Evolutionary conservation across 2,888 invertebrate genomes (phyloP).

Genomic region (Panopea generosa): DNA sequence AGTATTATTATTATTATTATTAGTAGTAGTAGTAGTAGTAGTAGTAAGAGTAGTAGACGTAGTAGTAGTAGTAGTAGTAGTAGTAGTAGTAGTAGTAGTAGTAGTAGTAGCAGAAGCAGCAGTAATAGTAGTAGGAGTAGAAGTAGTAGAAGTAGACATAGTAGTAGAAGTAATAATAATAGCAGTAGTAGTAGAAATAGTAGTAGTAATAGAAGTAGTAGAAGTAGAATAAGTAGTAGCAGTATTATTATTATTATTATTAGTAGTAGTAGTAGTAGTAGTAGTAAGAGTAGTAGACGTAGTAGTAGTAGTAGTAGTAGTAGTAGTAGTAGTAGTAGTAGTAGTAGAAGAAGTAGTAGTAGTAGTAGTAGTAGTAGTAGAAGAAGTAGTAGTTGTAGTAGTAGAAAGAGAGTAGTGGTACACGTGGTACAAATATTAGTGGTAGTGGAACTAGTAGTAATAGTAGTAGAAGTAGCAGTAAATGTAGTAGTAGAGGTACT

Average conservation of each 20-base stretch:
- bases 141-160: conserved; percentile 28
- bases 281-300: conserved; percentile 37
- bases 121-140: conserved; percentile 18
- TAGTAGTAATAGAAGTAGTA: conserved; percentile 10
- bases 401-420: conserved; percentile 25
- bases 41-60: conserved; percentile 30
- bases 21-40: conserved; percentile 31
- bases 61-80: conserved; percentile 20
- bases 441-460: conserved; percentile 10
- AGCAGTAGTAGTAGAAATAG: conserved; percentile 16
- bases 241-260: conserved; percentile 1
- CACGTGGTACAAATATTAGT: conserved; percentile 19
- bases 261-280: conserved; percentile 18
- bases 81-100: conserved; percentile 36
- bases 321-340: conserved; percentile 34
- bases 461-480: conserved; percentile 16
- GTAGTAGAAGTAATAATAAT: conserved; percentile 28
- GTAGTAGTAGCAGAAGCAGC: conserved; percentile 31
- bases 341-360: conserved; percentile 32
- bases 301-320: conserved; percentile 38
- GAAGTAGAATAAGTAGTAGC: conserved; percentile 19
- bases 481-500: conserved; percentile 32
- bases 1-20: conserved; percentile 14
- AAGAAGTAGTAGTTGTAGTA: conserved; percentile 24
- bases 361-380: conserved; percentile 22